Evolutionary conservation across 2,888 invertebrate genomes (phyloP).

Genomic region (Drosophila lutescens): DNA sequence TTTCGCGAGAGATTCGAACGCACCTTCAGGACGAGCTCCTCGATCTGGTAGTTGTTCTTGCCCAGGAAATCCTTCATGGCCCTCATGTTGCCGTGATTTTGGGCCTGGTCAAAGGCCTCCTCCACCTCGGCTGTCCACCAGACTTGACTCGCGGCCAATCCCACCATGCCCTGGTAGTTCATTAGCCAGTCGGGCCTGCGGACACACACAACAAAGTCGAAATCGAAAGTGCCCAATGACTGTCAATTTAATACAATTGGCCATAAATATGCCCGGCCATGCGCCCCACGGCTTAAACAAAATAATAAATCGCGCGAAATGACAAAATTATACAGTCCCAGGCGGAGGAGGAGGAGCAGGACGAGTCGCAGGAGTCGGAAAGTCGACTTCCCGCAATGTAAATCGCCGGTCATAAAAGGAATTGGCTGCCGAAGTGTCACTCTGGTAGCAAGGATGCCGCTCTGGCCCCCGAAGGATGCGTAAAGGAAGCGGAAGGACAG

Average conservation of each 20-base stretch:
- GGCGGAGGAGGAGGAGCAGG: slow-evolving; percentile 12
- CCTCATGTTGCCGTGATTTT: slow-evolving; percentile 89
- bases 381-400: slow-evolving; percentile 56
- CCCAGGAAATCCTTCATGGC: slow-evolving; percentile 96
- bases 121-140: slow-evolving; percentile 99
- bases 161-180: slow-evolving; percentile 94
- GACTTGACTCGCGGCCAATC: slow-evolving; percentile 93
- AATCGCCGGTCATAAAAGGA: slow-evolving; percentile 78
- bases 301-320: slow-evolving; percentile 82
- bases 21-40: slow-evolving; percentile 91
- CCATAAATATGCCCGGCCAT: slow-evolving; percentile 75
- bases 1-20: slow-evolving; percentile 90
- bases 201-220: slow-evolving; percentile 34
- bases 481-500: slow-evolving; percentile 5
- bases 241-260: slow-evolving; percentile 81
- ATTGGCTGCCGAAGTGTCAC: slow-evolving; percentile 50
- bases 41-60: slow-evolving; percentile 91
- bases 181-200: slow-evolving; percentile 93
- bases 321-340: slow-evolving; percentile 82
- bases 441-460: slow-evolving; percentile 1
- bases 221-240: slow-evolving; percentile 74
- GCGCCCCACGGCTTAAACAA: slow-evolving; percentile 66
- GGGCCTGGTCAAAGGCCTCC: slow-evolving; percentile 90
- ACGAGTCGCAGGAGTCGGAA: not conserved
- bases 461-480: slow-evolving; percentile 3